These are phyloP conservation scores for Ophion ellenae DNA, from an alignment of 2,888 invertebrate species.

Conservation along the genomic window DNA sequence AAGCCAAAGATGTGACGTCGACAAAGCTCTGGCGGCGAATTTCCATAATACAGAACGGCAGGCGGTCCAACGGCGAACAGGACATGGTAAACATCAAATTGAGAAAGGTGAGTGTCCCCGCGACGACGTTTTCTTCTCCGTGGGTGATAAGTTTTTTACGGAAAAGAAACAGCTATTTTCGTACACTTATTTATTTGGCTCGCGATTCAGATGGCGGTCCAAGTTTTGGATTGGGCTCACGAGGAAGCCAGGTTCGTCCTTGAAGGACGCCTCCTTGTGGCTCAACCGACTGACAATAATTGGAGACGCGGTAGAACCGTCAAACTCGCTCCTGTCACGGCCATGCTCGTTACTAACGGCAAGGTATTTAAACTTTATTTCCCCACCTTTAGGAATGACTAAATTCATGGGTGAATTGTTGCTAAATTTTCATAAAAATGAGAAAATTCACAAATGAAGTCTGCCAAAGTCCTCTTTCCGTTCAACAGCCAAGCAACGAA, in stretches of 20 bases:
- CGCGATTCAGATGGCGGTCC: conserved; percentile 90
- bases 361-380: conserved; percentile 86
- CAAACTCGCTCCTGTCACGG: conserved; percentile 94
- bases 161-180: conserved; percentile 5
- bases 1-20: conserved; percentile 95
- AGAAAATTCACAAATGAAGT: not conserved
- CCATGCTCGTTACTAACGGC: conserved; percentile 95
- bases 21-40: conserved; percentile 95
- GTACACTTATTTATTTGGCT: conserved; percentile 31
- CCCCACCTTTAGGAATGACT: not conserved
- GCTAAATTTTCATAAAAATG: not conserved
- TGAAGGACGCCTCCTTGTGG: conserved; percentile 94
- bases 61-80: conserved; percentile 91
- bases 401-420: not conserved
- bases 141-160: not conserved
- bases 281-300: conserved; percentile 95
- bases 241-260: conserved; percentile 96
- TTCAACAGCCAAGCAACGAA: conserved; percentile 87
- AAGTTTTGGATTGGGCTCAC: conserved; percentile 96
- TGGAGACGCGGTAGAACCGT: conserved; percentile 95
- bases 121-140: conserved; percentile 6
- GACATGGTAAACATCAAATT: conserved; percentile 95
- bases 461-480: conserved; percentile 22
- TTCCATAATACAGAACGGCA: conserved; percentile 89
- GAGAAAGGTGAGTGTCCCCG: conserved; percentile 86